These are phyloP conservation scores for Eriocheir sinensis DNA, from an alignment of 1,140 invertebrate species.

Conservation along the genomic window DNA sequence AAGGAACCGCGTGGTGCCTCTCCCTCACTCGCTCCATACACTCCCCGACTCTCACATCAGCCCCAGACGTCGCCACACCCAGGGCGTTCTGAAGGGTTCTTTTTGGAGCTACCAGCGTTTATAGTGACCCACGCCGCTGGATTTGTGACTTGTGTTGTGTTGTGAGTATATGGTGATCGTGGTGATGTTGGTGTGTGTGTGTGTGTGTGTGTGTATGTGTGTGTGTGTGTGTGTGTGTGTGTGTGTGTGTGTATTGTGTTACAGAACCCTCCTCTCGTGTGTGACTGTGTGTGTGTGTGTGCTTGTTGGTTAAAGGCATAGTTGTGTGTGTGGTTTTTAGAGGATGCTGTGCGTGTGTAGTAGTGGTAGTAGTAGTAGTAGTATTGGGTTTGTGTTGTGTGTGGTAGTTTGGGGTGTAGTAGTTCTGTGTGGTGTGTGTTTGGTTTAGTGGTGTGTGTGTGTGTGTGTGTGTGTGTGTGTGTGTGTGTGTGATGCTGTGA, in stretches of 20 bases:
- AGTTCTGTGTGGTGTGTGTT: background rate
- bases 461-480: slow-evolving; percentile 1
- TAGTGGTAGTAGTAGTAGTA: background rate
- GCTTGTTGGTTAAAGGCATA: too few species aligned
- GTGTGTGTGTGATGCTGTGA: background rate
- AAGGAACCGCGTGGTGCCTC: background rate
- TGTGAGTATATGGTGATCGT: background rate
- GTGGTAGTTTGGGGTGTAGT: background rate
- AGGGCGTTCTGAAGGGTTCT: background rate
- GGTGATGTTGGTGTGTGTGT: background rate
- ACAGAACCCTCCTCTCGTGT: too few species aligned
- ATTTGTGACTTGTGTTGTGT: too few species aligned
- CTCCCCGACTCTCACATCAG: background rate
- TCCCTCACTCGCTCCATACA: background rate
- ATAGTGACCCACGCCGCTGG: background rate
- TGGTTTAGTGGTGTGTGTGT: background rate
- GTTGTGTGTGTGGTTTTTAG: background rate
- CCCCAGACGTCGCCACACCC: background rate
- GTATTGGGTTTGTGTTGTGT: background rate
- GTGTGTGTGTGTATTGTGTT: background rate
- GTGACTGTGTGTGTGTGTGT: background rate
- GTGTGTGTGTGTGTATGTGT: background rate
- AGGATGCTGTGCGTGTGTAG: background rate
- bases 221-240: background rate
- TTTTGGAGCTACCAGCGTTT: background rate